phyloP scores from a whole-genome alignment of 1,140 invertebrate species.

The Temnothorax curvispinosus region DNA sequence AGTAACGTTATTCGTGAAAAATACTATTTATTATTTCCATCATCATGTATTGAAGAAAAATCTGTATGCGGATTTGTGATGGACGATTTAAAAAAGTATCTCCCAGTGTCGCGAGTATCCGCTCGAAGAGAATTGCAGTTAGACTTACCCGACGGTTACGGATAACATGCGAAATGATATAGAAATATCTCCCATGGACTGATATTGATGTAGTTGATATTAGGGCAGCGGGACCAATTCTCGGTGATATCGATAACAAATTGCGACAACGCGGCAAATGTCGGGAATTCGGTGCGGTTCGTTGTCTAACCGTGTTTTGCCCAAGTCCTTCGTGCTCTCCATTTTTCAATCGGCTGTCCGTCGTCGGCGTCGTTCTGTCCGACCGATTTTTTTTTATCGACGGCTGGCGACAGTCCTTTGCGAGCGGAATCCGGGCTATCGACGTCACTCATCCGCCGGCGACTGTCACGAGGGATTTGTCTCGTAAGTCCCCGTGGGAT shows the following conservation, averaged over 20 bases:
- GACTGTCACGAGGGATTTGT: slow-evolving; percentile 58
- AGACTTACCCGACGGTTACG: neutral
- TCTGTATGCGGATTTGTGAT: neutral
- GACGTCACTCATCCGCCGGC: slow-evolving; percentile 51
- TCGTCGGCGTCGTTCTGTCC: slow-evolving; percentile 22
- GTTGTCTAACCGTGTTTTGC: slow-evolving; percentile 51
- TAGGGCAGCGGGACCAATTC: neutral
- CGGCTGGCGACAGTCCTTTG: slow-evolving; percentile 14
- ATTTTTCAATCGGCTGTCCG: slow-evolving; percentile 61
- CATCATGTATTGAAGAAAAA: neutral
- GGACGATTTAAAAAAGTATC: neutral
- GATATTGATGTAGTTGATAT: neutral
- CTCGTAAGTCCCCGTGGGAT: slow-evolving; percentile 52
- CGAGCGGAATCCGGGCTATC: slow-evolving; percentile 36
- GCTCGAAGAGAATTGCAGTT: neutral
- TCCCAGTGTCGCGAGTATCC: neutral
- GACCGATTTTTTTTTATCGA: slow-evolving; percentile 18
- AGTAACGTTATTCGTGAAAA: neutral
- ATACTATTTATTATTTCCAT: neutral
- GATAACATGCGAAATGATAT: neutral
- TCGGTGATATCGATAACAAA: slow-evolving; percentile 24
- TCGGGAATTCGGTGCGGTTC: slow-evolving; percentile 28
- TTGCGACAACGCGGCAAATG: slow-evolving; percentile 33
- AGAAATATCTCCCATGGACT: neutral
- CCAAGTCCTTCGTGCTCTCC: slow-evolving; percentile 15